These are phyloP conservation scores for Gadopsis marmoratus DNA, from an alignment of 2,797 vertebrate genomes.

Conservation along the genomic window DNA sequence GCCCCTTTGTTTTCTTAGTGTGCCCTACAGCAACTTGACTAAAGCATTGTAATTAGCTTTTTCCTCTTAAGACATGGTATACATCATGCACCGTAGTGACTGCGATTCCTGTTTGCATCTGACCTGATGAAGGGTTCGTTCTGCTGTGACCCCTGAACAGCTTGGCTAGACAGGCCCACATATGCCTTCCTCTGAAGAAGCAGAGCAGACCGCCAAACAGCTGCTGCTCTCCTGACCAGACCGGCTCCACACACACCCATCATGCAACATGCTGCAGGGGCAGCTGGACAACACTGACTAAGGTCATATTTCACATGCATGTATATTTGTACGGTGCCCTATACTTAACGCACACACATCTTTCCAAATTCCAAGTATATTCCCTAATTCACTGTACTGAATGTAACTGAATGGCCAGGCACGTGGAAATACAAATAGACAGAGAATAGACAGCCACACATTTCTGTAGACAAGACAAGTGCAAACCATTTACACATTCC, in stretches of 20 bases:
- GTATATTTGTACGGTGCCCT: conserved; percentile 42
- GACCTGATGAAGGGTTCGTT: conserved; percentile 66
- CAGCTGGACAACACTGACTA: conserved; percentile 65
- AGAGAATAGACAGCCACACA: conserved; percentile 33
- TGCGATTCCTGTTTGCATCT: conserved; percentile 49
- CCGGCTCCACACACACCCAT: conserved; percentile 65
- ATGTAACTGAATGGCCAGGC: conserved; percentile 36
- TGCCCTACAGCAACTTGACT: neutral
- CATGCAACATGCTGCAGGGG: conserved; percentile 77
- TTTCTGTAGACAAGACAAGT: conserved; percentile 66
- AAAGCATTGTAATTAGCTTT: conserved; percentile 40
- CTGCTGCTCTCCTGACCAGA: conserved; percentile 78
- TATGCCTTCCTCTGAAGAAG: conserved; percentile 69
- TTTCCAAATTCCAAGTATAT: too few species aligned
- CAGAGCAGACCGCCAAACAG: conserved; percentile 79
- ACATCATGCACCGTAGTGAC: conserved; percentile 23
- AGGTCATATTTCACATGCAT: conserved; percentile 59
- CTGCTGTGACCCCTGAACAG: conserved; percentile 75
- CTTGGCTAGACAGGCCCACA: conserved; percentile 73
- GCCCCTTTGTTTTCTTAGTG: neutral
- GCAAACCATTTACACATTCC: conserved; percentile 73
- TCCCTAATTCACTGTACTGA: conserved; percentile 28
- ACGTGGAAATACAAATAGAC: conserved; percentile 55
- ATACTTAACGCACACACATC: conserved; percentile 36
- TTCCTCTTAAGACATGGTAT: conserved; percentile 22